These are phyloP conservation scores for Anastrepha obliqua DNA, from an alignment of 1,140 invertebrate genomes.

Conservation along the genomic window DNA sequence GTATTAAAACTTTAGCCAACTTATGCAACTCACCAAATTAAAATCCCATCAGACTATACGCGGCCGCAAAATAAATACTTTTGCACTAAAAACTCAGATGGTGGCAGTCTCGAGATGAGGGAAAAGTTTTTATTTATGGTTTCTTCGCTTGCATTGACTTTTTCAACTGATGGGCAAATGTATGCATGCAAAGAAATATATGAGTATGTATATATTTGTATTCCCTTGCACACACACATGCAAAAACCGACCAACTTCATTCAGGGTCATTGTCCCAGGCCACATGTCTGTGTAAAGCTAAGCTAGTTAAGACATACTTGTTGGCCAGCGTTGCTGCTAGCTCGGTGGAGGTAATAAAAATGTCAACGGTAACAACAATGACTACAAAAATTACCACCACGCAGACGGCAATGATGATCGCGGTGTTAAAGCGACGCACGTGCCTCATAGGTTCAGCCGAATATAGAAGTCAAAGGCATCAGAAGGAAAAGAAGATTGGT, in stretches of 20 bases:
- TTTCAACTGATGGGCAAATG: not conserved
- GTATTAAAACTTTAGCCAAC: conserved; percentile 3
- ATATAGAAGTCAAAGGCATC: not conserved
- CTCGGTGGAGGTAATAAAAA: not conserved
- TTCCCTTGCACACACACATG: not conserved
- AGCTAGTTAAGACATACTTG: not conserved
- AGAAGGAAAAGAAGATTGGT: not conserved
- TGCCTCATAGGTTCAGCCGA: not conserved
- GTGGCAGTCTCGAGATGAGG: not conserved
- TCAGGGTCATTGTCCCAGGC: not conserved
- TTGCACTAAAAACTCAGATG: not conserved
- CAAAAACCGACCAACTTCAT: not conserved
- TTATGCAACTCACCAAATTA: conserved; percentile 8
- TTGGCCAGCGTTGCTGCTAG: not conserved
- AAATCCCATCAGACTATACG: not conserved
- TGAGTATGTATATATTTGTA: too few species aligned
- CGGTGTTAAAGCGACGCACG: not conserved
- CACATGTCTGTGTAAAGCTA: not conserved
- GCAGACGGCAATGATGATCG: not conserved
- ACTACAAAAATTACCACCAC: not conserved
- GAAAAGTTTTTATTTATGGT: not conserved
- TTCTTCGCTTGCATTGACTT: not conserved
- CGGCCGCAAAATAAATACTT: not conserved
- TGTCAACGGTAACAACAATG: not conserved
- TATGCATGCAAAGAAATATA: not conserved